Base-by-base conservation (phyloP, 2,888 invertebrate species). In the Bombylius discolor region DNA sequence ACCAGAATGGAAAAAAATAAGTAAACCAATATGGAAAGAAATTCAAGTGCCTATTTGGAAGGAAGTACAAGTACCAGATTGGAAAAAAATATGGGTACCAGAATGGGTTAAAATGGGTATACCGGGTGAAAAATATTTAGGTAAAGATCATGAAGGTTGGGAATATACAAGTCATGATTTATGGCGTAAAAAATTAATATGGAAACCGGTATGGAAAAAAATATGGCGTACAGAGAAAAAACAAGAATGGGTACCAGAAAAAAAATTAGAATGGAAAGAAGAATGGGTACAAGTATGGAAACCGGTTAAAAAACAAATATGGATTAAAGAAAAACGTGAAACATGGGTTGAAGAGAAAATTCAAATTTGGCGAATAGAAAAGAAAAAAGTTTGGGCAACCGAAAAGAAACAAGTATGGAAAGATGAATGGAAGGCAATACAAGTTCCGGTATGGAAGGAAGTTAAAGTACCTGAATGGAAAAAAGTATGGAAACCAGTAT, bases 81-180 rank as follows among this genome's bases (percentile, higher is more conserved):
- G 81, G 81, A 78, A 77, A 84, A 1, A 84, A 70, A 75, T 81
- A 61, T 83, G 82, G 78, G 82, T 83, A 47, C 82, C 84, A 33
- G 77, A 77, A 63, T 77, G 77, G 76, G 77, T 79, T 11, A 79
- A 79, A 66, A 73, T 73, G 73, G 87, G 85, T 51, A 80, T 89
- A 52, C 89, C 87, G 1, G 89, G 89, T 8, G 84, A 87, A 64
- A 88, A 89, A 69, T 85, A 81, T 66, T 76, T 87, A 58, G 89
- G 89, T 32, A 88, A 85, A 66, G 89, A 89, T 73, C 82, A 85
- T 58, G 83, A 88, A 55, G 89, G 89, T 12, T 87, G 85, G 82
- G 85, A 89, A 69, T 88, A 88, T 67, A 88, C 87, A 44, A 87
- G 88, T 48, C 89, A 89, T 66, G 89, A 89, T 70, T 75, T 89